phyloP scores from a whole-genome alignment of 2,113 vertebrate species.

The Corythornis vintsioides region DNA sequence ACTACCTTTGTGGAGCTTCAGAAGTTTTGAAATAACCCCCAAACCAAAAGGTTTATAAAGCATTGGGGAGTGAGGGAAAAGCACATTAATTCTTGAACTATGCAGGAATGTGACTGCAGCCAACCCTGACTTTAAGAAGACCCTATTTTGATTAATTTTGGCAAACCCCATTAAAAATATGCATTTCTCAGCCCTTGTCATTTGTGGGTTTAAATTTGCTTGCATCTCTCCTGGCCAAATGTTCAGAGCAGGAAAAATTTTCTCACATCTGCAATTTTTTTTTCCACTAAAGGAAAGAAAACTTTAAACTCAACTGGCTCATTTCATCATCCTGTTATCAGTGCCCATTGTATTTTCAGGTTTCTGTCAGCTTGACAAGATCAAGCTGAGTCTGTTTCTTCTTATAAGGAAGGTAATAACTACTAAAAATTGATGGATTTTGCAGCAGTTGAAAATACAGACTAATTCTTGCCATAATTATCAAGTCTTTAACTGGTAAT shows the following conservation, averaged over 20 bases:
- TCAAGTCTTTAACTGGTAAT: conserved; percentile 62
- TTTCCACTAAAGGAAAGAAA: neutral
- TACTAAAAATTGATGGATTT: conserved; percentile 55
- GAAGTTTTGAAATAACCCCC: neutral
- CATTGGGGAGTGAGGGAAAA: neutral
- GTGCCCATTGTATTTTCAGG: neutral
- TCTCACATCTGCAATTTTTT: neutral
- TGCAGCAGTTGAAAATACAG: conserved; percentile 42
- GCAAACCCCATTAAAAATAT: neutral
- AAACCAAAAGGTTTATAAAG: neutral
- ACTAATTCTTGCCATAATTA: conserved; percentile 62
- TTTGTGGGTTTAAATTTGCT: neutral
- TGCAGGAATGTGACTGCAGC: neutral
- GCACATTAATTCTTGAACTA: neutral
- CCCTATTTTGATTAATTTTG: neutral
- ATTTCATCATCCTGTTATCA: neutral
- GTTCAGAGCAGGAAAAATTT: neutral
- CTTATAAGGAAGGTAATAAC: conserved; percentile 48
- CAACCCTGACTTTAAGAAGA: neutral
- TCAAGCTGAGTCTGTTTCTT: neutral
- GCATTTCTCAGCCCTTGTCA: accelerated
- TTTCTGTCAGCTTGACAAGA: conserved; percentile 22
- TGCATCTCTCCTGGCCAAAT: neutral
- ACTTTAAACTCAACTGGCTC: neutral
- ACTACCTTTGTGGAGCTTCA: neutral